Percentiles rank a stretch among this genome's conserved stretches.
Evolutionary conservation across 2,113 vertebrate genomes (phyloP).

Genomic region (Diphyllodes magnificus): DNA sequence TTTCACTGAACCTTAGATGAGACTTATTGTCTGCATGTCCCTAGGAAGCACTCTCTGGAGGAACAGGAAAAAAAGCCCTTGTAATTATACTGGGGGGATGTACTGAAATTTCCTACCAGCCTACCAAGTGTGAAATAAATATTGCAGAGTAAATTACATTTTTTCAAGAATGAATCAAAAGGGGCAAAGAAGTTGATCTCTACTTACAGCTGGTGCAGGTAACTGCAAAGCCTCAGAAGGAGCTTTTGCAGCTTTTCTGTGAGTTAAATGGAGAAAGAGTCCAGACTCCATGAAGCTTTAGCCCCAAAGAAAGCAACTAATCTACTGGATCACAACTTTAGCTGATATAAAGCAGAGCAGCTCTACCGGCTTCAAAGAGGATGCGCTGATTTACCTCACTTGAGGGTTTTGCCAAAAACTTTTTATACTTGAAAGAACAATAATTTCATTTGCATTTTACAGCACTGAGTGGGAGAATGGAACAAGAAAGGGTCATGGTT

Average conservation of each 20-base stretch:
- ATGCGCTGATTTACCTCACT: not conserved
- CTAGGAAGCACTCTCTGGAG: conserved; percentile 1
- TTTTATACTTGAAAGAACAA: not conserved
- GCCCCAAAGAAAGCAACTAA: not conserved
- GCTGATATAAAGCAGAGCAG: not conserved
- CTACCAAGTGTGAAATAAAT: not conserved
- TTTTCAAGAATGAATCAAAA: not conserved
- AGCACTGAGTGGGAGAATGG: not conserved
- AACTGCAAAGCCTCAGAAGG: not conserved
- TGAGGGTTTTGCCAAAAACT: not conserved
- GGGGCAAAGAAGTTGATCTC: not conserved
- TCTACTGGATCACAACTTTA: not conserved
- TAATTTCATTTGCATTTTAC: not conserved
- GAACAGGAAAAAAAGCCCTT: not conserved
- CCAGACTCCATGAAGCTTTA: not conserved
- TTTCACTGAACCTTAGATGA: conserved; percentile 50
- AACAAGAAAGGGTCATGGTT: not conserved
- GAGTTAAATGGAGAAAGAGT: not conserved
- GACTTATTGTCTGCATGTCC: conserved; percentile 47
- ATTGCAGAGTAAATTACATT: not conserved
- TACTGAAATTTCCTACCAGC: not conserved
- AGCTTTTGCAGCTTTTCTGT: not conserved
- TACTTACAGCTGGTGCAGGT: not conserved
- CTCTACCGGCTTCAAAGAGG: not conserved
- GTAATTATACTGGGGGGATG: not conserved